Base-by-base conservation (phyloP, 2,797 vertebrate species). In the Gouania willdenowi region DNA sequence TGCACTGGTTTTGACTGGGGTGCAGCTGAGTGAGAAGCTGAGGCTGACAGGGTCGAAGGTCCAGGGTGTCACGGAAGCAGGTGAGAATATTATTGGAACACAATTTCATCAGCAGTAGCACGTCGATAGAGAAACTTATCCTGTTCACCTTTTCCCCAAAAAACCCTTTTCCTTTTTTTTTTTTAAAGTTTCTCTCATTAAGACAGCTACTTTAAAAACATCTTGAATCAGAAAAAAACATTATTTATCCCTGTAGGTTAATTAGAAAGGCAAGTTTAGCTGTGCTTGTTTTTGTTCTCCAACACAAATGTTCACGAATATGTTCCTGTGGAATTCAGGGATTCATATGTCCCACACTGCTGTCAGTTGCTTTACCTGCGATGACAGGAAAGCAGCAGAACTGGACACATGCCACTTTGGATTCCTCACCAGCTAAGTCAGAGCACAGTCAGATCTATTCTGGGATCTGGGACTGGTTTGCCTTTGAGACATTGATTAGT, bases 401-500 rank as follows among this genome's bases (percentile, higher is more conserved):
- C 44, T 66, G 45, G 65, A 71, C 72, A 64, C 47, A 59, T 36
- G 66, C 63, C 72, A 55, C 54, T 50, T 68, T 62, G 44, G 55
- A 68, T 74, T 71, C 26, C 40, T 63, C 60, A 37, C 17, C 21
- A 54, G 65, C 59, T 55, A 75, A 61, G 54, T 53, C 70, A 72
- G 64, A 46, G 38, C 62, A 41, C n/a, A 65, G 33, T 55, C 53
- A 35, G 41, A 53, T 75, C 72, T 86, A 80, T 87, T 82, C 68
- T 74, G 15, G 46, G 79, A 64, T 26, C 19, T 51, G 6, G 57
- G 49, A 54, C 3, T 31, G 43, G 44, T 74, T 78, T 53, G 30
- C 63, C 71, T 70, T 72, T 72, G 77, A 82, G 71, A 68, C 75
- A 80, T 84, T 77, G 86, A 84, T 86, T 85, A 84, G 70, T 76